Base-by-base conservation (phyloP, 23 tunicate species). In the Aplidium turbinatum region DNA sequence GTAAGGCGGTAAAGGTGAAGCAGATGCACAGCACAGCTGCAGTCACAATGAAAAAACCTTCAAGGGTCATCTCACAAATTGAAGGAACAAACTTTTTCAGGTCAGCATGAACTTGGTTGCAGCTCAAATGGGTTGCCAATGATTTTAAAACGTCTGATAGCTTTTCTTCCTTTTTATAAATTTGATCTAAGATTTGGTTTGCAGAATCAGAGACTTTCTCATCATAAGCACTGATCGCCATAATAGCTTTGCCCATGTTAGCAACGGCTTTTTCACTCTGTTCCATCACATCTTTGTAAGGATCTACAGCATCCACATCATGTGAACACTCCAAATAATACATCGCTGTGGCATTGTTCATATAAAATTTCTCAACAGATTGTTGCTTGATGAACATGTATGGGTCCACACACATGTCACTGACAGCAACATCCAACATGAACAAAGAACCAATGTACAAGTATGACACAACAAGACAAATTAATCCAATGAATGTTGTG, bases 331-430 rank as follows among this genome's bases (percentile, higher is more conserved):
- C 35, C 16, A 88, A 45, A 33, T 62, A 88, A 68, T 88, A 88
- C 13, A 75, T 31, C n/a, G 87, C 82, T 13, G 72, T 70, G 25
- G 55, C 45, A 16, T 73, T 47, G 25, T 79, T 45, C 77, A 88
- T 76, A 39, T 87, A 67, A 32, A 74, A 52, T 31, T 81, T 54
- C 38, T 70, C 50, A 22, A 76, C 83, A 0, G 87, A 68, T 31
- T 75, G 86, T 18, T 69, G 57, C 27, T 66, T 39, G 23, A 88
- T 67, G 45, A 63, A 69, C 18, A 31, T 46, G 53, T 72, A 81
- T 24, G 96, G 96, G 38, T 81, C 83, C 54, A 81, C 69, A 39
- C 96, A 88, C 18, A 88, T 51, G 55, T 88, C 96, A 22, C 87
- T 72, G 4, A 66, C 68, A 1, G 87, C 87, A 66, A 88, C 96